Base-by-base conservation (phyloP, 2,797 vertebrate species). In the Glyptemys insculpta region DNA sequence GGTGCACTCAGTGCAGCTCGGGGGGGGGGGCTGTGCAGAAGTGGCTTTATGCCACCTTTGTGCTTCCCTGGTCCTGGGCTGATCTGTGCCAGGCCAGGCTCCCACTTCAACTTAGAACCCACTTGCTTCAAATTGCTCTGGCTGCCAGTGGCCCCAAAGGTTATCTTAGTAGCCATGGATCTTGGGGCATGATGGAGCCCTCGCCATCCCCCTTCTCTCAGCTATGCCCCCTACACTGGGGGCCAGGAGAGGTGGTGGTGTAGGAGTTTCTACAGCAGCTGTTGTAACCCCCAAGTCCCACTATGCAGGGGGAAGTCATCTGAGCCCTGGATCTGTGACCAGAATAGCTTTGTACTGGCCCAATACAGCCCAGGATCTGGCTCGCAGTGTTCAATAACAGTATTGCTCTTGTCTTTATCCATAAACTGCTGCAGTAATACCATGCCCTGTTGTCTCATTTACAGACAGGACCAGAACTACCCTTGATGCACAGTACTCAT, bases 141-240 rank as follows among this genome's bases (percentile, higher is more conserved):
- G n/a, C 57, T 92, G 72, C 25, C 0, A 37, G 3, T 54, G 41
- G 49, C 25, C 41, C 12, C 23, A 44, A 27, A 23, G 23, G 23
- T 47, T 76, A 47, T 47, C 14, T 10, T 74, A 41, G 23, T 23
- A 74, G 72, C 41, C 41, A 5, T 44, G 23, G 14, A 29, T 47
- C 21, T 27, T 44, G 41, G 72, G 12, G 84, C 76, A 79, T 47
- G 47, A 10, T 1, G 3, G 25, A 27, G 81, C 34, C 52, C 27
- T 57, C 10, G 14, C 27, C 27, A 31, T 49, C 44, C 4, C 44
- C 11, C 3, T 79, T 49, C 41, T 87, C 0, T 0, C 21, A 74
- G 81, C 86, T 68, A 15, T 37, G 5, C 12, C 44, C 2, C 11
- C 25, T 31, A 6, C 0, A 0, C 34, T 85, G 1, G 34, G 79